Evolutionary conservation across 2,888 invertebrate species (phyloP), one percentile per base, ranked within the genome.

Genomic region (Thymelicus lineola): DNA sequence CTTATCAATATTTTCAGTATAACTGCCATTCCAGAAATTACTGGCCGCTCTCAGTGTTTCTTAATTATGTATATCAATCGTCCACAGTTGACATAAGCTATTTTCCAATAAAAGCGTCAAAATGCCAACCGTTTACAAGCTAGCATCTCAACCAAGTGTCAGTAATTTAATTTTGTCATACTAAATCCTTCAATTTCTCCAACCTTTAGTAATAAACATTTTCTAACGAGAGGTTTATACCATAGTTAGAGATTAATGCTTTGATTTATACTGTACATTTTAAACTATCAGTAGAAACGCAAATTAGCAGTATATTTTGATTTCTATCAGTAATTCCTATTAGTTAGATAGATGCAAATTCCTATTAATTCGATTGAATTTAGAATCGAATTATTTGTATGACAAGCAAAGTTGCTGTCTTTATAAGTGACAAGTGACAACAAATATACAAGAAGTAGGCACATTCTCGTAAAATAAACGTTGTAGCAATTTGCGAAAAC

Each of bases 401-500:
- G 48, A 6, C 15, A 5, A 10, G 6, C 12, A 20, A 10, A 28
- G 12, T 20, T 20, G 12, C 0, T 10, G 9, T 53, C 17, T 53
- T 53, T 12, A 12, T 10, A 20, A 10, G 12, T 20, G 17, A 35
- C 12, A 42, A n/a, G 35, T 36, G 36, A 14, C 7, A 7, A 36
- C 36, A n/a, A n/a, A 28, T 46, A 48, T 57, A 14, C 7, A 7
- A 36, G 57, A n/a, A n/a, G 46, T 46, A 48, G 6, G 17, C 12
- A 36, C 14, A 12, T 15, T 53, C 72, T 71, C 28, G 28, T 74
- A 77, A 80, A 80, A 75, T 77, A 77, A 83, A 82, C 77, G 79
- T 78, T 73, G 71, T 74, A 79, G 76, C 76, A 85, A 86, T 78
- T 85, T 80, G 74, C 75, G 79, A 81, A 82, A 85, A 85, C 81